These are phyloP conservation scores for Napeogenes inachia DNA, from an alignment of 2,888 invertebrate genomes.

Conservation along the genomic window DNA sequence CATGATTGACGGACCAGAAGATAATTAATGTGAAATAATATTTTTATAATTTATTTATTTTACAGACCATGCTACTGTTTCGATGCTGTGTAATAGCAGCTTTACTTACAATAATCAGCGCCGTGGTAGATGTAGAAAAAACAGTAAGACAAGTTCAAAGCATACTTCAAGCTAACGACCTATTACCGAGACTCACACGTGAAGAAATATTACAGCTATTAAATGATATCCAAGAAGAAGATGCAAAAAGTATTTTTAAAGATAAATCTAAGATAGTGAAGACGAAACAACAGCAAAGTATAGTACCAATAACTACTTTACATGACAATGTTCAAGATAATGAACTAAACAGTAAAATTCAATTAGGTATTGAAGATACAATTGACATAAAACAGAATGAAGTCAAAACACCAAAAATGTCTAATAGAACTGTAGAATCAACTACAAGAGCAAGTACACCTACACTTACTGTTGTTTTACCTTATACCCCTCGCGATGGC, in stretches of 20 bases:
- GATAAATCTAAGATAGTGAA: constrained; percentile 37
- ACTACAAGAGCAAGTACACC: constrained; percentile 51
- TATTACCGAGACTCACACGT: constrained; percentile 80
- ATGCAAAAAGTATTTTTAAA: constrained; percentile 53
- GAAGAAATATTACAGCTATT: constrained; percentile 82
- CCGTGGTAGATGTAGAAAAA: constrained; percentile 72
- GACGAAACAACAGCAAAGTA: constrained; percentile 25
- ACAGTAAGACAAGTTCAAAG: constrained; percentile 83
- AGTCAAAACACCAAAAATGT: constrained; percentile 15
- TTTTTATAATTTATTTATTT: constrained; percentile 15
- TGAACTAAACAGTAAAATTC: constrained; percentile 36
- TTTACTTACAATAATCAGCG: constrained; percentile 40
- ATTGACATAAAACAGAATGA: no score
- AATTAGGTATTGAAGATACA: no score
- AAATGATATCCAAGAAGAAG: constrained; percentile 80
- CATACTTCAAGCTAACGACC: constrained; percentile 78
- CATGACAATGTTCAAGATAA: constrained; percentile 45
- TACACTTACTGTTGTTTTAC: constrained; percentile 81
- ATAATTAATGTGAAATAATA: background rate
- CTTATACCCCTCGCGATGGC: constrained; percentile 78
- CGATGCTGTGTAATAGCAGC: constrained; percentile 50
- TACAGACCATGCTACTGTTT: constrained; percentile 64
- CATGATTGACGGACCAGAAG: no score
- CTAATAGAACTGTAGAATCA: constrained; percentile 41
- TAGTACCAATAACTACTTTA: constrained; percentile 25